A percentile compares a stretch with the other conserved stretches of the same genome.
Evolutionary conservation across 2,888 invertebrate genomes (phyloP).

Genomic region (Troides aeacus): DNA sequence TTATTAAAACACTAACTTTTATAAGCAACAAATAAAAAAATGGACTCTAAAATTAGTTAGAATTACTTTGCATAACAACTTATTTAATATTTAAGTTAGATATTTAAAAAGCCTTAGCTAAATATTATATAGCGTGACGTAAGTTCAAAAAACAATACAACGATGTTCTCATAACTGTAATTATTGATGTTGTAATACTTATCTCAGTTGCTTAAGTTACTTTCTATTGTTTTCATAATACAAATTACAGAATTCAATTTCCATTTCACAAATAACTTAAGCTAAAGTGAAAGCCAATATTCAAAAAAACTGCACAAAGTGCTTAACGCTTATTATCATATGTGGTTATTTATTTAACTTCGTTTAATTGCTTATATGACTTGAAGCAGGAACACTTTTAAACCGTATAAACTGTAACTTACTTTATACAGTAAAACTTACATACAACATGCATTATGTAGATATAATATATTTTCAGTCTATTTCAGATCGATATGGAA

Average conservation of each 20-base stretch:
- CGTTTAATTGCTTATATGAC: conserved; percentile 1
- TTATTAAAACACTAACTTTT: background rate
- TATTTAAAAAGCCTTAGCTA: background rate
- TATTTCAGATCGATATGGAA: too few species aligned
- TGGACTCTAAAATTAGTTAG: too few species aligned
- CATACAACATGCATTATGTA: too few species aligned
- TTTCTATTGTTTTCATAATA: conserved; percentile 13
- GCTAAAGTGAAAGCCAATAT: conserved; percentile 24
- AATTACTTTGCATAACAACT: too few species aligned
- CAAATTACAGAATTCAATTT: conserved; percentile 10
- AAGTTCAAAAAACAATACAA: background rate
- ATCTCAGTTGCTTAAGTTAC: background rate
- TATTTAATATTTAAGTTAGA: too few species aligned
- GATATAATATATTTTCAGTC: too few species aligned
- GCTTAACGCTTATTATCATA: conserved; percentile 7
- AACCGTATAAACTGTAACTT: too few species aligned
- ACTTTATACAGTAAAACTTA: background rate
- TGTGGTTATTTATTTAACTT: conserved; percentile 12
- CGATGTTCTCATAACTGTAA: background rate
- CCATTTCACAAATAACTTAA: background rate
- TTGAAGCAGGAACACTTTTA: background rate
- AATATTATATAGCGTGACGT: background rate
- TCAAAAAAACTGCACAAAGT: conserved; percentile 7
- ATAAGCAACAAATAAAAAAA: background rate
- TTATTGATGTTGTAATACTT: background rate